Evolutionary conservation across 2,888 invertebrate species (phyloP).

Genomic region (Dynastes tityus): DNA sequence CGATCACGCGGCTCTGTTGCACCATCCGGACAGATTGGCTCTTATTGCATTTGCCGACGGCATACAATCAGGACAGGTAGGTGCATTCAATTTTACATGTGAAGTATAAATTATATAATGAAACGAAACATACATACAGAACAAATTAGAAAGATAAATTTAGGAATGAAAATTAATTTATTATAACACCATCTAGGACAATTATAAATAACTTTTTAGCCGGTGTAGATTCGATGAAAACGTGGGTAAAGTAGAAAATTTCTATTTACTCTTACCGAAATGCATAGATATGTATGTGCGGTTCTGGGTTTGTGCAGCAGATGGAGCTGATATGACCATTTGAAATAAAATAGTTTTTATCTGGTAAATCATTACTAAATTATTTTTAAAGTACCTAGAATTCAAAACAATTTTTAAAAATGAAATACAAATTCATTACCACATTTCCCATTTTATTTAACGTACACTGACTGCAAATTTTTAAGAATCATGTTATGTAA

Average conservation of each 20-base stretch:
- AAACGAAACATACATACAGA: no score
- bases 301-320: neutral
- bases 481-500: no score
- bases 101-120: no score
- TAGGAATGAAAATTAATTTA: no score
- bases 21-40: slow-evolving; percentile 72
- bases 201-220: neutral
- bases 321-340: slow-evolving; percentile 6
- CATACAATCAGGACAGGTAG: slow-evolving; percentile 68
- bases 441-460: no score
- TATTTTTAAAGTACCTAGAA: no score
- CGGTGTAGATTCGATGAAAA: neutral
- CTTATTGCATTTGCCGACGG: slow-evolving; percentile 74
- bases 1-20: slow-evolving; percentile 66
- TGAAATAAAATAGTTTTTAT: neutral
- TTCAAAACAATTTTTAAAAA: no score
- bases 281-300: neutral
- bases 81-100: slow-evolving; percentile 31
- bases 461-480: no score
- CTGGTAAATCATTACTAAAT: no score
- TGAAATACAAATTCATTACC: no score
- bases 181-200: no score
- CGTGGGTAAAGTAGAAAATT: slow-evolving; percentile 3
- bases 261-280: neutral
- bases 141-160: no score